These are phyloP conservation scores for Dendrolimus kikuchii DNA, from an alignment of 1,140 invertebrate genomes.

Conservation along the genomic window DNA sequence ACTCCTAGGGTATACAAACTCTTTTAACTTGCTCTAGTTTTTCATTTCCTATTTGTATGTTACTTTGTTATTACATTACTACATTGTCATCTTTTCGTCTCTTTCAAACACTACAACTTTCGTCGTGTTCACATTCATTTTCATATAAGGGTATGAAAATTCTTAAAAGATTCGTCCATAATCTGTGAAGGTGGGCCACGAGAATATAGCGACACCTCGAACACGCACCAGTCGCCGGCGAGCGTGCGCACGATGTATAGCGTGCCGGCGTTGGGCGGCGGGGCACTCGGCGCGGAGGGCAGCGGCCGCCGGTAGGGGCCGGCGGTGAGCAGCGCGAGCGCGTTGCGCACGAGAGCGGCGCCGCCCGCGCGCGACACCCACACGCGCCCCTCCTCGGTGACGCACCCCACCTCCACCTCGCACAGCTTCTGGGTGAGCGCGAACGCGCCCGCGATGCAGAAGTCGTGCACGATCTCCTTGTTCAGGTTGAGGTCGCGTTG, in stretches of 20 bases:
- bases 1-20: too few relatives aligned
- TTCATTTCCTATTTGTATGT: too few relatives aligned
- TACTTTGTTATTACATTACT: too few relatives aligned
- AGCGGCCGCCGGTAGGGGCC: constrained; percentile 59
- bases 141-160: too few relatives aligned
- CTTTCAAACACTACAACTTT: too few relatives aligned
- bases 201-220: not conserved
- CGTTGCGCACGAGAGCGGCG: constrained; percentile 35
- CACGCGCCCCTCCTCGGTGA: constrained; percentile 61
- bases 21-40: too few relatives aligned
- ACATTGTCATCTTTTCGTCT: too few relatives aligned
- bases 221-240: constrained; percentile 50
- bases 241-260: constrained; percentile 63
- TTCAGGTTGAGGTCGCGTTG: constrained; percentile 58
- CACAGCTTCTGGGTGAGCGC: constrained; percentile 46
- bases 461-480: constrained; percentile 60
- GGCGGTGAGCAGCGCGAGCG: constrained; percentile 49
- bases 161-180: too few relatives aligned
- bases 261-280: constrained; percentile 31
- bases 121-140: too few relatives aligned
- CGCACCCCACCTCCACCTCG: constrained; percentile 60
- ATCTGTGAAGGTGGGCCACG: too few relatives aligned
- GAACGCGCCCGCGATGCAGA: constrained; percentile 54
- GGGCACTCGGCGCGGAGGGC: constrained; percentile 52
- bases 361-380: constrained; percentile 59